phyloP scores from a whole-genome alignment of 1,140 invertebrate species.

The Trissolcus basalis region DNA sequence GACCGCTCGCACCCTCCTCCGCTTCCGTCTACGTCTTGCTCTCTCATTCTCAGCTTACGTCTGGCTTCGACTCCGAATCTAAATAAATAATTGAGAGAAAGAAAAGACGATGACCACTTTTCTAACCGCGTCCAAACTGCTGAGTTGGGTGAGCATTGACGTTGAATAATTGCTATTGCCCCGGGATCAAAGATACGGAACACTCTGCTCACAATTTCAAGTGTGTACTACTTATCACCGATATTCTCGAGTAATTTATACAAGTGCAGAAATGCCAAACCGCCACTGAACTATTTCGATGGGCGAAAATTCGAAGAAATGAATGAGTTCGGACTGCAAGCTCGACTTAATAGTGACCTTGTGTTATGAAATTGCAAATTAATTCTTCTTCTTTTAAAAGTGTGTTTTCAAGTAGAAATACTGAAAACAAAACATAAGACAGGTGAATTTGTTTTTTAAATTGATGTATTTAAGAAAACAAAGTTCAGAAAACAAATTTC shows the following conservation, averaged over 20 bases:
- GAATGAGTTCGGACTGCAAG: not conserved
- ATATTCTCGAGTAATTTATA: constrained; percentile 30
- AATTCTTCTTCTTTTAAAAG: no score
- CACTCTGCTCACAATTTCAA: constrained; percentile 39
- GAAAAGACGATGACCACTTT: constrained; percentile 52
- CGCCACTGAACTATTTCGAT: not conserved
- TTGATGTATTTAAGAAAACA: no score
- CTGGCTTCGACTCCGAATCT: constrained; percentile 60
- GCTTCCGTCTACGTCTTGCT: constrained; percentile 24
- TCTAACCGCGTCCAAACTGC: constrained; percentile 30
- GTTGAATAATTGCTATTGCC: constrained; percentile 51
- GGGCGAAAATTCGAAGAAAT: not conserved
- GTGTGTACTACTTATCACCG: constrained; percentile 37
- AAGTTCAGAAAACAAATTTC: no score
- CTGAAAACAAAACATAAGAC: no score
- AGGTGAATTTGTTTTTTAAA: no score
- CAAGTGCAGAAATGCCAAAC: not conserved
- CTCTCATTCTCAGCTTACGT: constrained; percentile 22
- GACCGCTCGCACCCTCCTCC: constrained; percentile 50
- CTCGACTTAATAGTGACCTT: not conserved
- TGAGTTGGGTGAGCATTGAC: constrained; percentile 50
- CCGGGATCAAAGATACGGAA: constrained; percentile 30
- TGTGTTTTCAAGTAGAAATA: no score
- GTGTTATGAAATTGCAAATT: no score
- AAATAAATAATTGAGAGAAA: constrained; percentile 69